Base-by-base conservation (phyloP, 1,140 invertebrate species). In the Drosophila seguyi region DNA sequence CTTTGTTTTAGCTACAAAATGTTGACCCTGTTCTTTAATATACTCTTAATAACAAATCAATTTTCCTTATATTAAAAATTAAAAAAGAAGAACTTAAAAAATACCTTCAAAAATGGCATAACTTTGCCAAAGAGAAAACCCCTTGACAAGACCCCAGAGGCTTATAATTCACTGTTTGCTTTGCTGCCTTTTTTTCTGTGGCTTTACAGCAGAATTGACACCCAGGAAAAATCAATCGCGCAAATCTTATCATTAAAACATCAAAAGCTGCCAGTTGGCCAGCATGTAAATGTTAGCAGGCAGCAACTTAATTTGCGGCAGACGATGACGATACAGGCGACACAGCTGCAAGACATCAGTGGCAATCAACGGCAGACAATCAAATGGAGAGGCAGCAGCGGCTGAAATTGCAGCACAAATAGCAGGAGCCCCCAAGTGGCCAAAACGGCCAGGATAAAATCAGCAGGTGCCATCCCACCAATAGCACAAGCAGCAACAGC, bases 181-280 rank as follows among this genome's bases (percentile, higher is more conserved):
- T 4, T 34, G 4, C 42, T 10, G 6, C 11, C n/a, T n/a, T 14
- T 27, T 42, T 67, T 68, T 42, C 14, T 60, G 62, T 34, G 36
- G 38, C 27, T 56, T 44, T 39, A 69, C 67, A 83, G 36, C 57
- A 60, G 79, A 84, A 78, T 81, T 63, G 77, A 90, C 85, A 90
- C 74, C 81, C 85, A 55, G 81, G 78, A 85, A 88, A 81, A 88
- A 90, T 88, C 85, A 88, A 88, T 88, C 85, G 85, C 56, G 55
- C 78, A 81, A 90, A 81, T 88, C 86, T 88, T 90, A 88, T 88
- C 85, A 88, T 88, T 90, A 90, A 85, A 88, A 90, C 86, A 90
- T 88, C 85, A 88, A 88, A 90, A 81, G 85, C 67, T 84, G 75
- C 61, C 77, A 79, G 74, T 66, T 79, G 42, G 73, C 56, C 71